A percentile compares a stretch with the other conserved stretches of the same genome.
Evolutionary conservation across 2,113 vertebrate species (phyloP).

Genomic region (chimpanzee (Pan troglodytes)): NHGRI_mPanTro3-v2.1_pri NC_072408.2:61369001-61369500

Average conservation of each 20-base stretch:
- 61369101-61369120: background rate
- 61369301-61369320: background rate
- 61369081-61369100: background rate
- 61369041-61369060: background rate
- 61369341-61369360: background rate
- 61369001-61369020: background rate
- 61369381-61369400: background rate
- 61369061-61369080: background rate
- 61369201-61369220: background rate
- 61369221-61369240: background rate
- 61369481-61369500: background rate
- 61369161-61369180: background rate
- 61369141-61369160: background rate
- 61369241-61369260: background rate
- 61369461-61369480: background rate
- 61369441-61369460: background rate
- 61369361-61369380: background rate
- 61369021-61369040: background rate
- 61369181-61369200: background rate
- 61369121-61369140: background rate
- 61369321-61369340: background rate
- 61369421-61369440: background rate
- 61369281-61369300: background rate
- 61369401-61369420: background rate
- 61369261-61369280: background rate